A percentile compares a stretch with the other conserved stretches of the same genome.
These are phyloP conservation scores for Cryptotermes secundus DNA, from an alignment of 1,140 invertebrate species.

Conservation along the genomic window DNA sequence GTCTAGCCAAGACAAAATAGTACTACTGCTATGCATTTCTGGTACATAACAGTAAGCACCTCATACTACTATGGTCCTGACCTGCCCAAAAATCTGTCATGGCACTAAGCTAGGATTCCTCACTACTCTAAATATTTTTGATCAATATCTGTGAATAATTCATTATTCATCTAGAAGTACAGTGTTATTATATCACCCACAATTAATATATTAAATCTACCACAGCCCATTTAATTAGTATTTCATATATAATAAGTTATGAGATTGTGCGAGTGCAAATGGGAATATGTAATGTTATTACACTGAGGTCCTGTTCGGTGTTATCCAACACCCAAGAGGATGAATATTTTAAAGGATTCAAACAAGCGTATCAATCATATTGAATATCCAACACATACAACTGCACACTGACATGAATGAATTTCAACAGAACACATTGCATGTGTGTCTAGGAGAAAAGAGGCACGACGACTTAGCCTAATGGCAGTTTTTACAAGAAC, in stretches of 20 bases:
- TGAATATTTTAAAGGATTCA: conserved; percentile 26
- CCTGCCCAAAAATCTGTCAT: conserved; percentile 29
- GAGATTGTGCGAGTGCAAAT: conserved; percentile 35
- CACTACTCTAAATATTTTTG: conserved; percentile 33
- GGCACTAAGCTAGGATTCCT: conserved; percentile 34
- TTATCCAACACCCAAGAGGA: conserved; percentile 21
- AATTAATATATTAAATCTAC: conserved; percentile 35
- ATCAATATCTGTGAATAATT: conserved; percentile 33
- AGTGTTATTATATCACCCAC: conserved; percentile 35
- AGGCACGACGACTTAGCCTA: conserved; percentile 34
- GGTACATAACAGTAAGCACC: conserved; percentile 23
- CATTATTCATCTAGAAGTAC: conserved; percentile 34
- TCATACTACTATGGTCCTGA: conserved; percentile 13
- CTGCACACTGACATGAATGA: conserved; percentile 27
- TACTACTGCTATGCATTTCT: background rate
- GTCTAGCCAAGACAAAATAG: conserved; percentile 11
- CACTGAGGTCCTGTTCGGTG: conserved; percentile 1
- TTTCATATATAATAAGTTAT: conserved; percentile 33
- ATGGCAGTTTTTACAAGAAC: conserved; percentile 34
- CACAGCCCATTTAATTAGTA: conserved; percentile 36
- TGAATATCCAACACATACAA: conserved; percentile 28
- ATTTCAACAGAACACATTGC: conserved; percentile 32
- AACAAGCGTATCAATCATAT: conserved; percentile 26
- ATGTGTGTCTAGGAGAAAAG: conserved; percentile 33
- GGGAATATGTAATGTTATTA: conserved; percentile 30